Conservation (phyloP, 2,113 vertebrate species). For the Scomber colias region DNA sequence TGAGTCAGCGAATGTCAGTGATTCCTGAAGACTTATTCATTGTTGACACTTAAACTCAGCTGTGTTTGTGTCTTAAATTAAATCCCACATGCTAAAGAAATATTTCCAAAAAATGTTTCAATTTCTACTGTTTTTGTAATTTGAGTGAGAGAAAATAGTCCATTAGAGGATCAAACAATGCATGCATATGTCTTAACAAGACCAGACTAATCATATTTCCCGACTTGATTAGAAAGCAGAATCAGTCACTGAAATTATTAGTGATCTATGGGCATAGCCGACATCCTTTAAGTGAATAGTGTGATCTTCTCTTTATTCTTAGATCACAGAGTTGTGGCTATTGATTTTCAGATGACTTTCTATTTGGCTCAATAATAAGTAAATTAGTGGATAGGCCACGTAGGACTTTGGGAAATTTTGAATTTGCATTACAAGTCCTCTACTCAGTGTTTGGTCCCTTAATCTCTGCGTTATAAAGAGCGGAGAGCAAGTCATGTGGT, state of each 20-base stretch:
- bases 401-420: conserved; percentile 49
- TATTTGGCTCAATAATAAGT: conserved; percentile 59
- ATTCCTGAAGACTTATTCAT: neutral
- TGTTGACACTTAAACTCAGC: neutral
- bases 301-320: conserved; percentile 70
- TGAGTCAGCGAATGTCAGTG: conserved; percentile 21
- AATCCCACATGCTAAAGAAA: conserved; percentile 15
- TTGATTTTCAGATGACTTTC: conserved; percentile 71
- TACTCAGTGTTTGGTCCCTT: conserved; percentile 41
- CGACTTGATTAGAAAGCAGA: conserved; percentile 50
- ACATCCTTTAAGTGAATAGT: conserved; percentile 62
- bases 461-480: conserved; percentile 43
- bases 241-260: conserved; percentile 62
- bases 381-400: conserved; percentile 30
- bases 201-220: conserved; percentile 53
- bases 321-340: conserved; percentile 66
- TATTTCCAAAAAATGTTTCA: conserved; percentile 4
- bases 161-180: conserved; percentile 47
- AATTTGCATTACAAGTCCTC: conserved; percentile 54
- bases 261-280: conserved; percentile 57
- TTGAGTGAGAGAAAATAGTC: conserved; percentile 9
- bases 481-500: conserved; percentile 43
- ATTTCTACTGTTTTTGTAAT: conserved; percentile 4
- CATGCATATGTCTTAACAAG: conserved; percentile 42
- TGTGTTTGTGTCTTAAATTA: conserved; percentile 9